A percentile compares a stretch with the other conserved stretches of the same genome.
Conservation (phyloP, 2,888 invertebrate species). For the Tenthredo livida region DNA sequence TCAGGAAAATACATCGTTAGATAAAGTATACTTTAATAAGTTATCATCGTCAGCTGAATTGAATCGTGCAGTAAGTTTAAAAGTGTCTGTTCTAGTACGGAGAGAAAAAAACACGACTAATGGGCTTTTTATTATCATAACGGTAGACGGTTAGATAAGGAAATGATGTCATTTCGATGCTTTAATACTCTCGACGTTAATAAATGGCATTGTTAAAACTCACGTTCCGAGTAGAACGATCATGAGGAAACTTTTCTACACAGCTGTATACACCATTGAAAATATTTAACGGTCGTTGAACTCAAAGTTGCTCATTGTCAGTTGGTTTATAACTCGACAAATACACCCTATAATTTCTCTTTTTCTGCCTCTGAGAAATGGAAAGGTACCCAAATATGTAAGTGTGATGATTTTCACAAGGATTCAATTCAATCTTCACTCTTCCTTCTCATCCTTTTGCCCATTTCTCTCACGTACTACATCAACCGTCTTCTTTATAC, state of each 20-base stretch:
- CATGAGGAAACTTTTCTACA: neutral
- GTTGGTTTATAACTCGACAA: neutral
- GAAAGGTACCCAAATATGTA: neutral
- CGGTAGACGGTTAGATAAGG: neutral
- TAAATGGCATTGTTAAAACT: conserved; percentile 1
- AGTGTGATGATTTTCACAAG: neutral
- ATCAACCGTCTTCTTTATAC: neutral
- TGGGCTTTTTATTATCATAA: conserved; percentile 11
- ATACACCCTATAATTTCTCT: neutral
- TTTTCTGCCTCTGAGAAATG: no score
- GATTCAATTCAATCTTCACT: neutral
- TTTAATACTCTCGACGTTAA: neutral
- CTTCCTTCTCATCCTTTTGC: neutral
- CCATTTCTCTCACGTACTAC: conserved; percentile 6
- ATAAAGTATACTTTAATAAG: neutral
- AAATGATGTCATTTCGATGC: neutral
- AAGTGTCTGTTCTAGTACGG: neutral
- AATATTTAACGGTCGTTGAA: neutral
- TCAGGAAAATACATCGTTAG: neutral
- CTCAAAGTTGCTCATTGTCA: neutral
- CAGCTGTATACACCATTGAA: neutral
- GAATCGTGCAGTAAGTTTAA: neutral
- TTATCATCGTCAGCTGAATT: neutral
- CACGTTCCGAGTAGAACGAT: neutral
- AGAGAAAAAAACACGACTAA: neutral